A percentile compares a stretch with the other conserved stretches of the same genome.
phyloP scores from a whole-genome alignment of 2,113 vertebrate genomes.

The Pholis gunnellus region DNA sequence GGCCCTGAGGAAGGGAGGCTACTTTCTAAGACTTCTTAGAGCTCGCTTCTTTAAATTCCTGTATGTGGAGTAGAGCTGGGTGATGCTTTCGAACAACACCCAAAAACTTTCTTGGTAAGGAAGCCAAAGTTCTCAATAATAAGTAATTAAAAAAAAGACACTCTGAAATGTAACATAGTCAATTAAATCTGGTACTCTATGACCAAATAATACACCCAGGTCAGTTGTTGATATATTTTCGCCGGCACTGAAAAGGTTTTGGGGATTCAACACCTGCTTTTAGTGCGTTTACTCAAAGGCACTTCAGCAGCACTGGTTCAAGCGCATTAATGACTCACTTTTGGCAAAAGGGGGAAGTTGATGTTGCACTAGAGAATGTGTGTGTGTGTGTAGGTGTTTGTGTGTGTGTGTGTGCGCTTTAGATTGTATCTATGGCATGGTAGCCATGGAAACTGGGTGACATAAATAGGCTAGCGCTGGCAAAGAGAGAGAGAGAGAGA shows the following conservation, averaged over 20 bases:
- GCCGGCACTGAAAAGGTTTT: not conserved
- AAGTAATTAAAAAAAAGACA: no score
- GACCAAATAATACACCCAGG: not conserved
- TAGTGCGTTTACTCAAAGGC: not conserved
- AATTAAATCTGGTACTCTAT: not conserved
- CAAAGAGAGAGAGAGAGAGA: conserved; percentile 69
- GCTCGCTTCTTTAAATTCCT: not conserved
- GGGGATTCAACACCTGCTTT: not conserved
- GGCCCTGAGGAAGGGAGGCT: conserved; percentile 32
- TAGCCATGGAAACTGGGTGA: conserved; percentile 87
- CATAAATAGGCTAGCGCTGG: conserved; percentile 85
- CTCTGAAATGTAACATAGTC: not conserved
- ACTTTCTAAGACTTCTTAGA: conserved; percentile 12
- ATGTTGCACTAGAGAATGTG: conserved; percentile 66
- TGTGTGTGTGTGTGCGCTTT: conserved; percentile 36
- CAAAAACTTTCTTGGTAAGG: not conserved
- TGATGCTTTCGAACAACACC: not conserved
- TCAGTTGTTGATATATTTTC: not conserved
- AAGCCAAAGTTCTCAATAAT: no score
- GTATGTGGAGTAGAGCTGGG: not conserved
- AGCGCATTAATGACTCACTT: conserved; percentile 2
- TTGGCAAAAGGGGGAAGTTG: conserved; percentile 66
- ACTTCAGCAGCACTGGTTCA: not conserved
- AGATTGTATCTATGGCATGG: conserved; percentile 78
- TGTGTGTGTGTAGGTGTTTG: conserved; percentile 25